These are phyloP conservation scores for Pandion haliaetus DNA, from an alignment of 2,113 vertebrate genomes.

Conservation along the genomic window DNA sequence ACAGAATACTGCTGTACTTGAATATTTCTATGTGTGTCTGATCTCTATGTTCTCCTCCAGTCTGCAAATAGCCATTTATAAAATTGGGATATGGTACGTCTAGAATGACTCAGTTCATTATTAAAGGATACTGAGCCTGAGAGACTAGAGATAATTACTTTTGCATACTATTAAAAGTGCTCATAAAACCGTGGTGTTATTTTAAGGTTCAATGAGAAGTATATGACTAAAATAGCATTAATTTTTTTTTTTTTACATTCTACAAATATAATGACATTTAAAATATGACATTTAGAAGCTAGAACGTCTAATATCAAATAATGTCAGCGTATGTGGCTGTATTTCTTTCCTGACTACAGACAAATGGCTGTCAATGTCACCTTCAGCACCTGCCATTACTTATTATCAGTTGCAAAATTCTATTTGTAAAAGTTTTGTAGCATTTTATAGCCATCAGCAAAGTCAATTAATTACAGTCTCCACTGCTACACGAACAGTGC, in stretches of 20 bases:
- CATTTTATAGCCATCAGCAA: conserved; percentile 49
- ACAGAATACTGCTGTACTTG: neutral
- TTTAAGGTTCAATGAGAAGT: conserved; percentile 22
- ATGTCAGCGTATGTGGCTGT: neutral
- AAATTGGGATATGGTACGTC: neutral
- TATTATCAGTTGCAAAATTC: neutral
- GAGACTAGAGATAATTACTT: conserved; percentile 42
- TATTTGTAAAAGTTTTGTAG: neutral
- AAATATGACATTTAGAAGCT: conserved; percentile 48
- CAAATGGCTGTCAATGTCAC: conserved; percentile 41
- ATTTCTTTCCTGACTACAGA: conserved; percentile 7
- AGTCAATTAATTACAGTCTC: conserved; percentile 40
- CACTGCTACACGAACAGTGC: neutral
- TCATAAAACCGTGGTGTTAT: conserved; percentile 52
- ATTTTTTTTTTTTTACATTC: conserved; percentile 32
- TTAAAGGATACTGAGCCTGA: conserved; percentile 8
- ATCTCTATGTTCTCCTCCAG: neutral
- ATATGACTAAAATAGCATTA: conserved; percentile 38
- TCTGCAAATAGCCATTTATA: neutral
- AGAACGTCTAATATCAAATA: conserved; percentile 12
- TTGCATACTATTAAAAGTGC: conserved; percentile 38
- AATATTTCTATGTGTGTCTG: neutral
- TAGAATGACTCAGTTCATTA: conserved; percentile 26
- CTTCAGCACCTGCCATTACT: conserved; percentile 31
- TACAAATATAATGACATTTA: conserved; percentile 27